A percentile compares a stretch with the other conserved stretches of the same genome.
Conservation (phyloP, 2,888 invertebrate species). For the Ophion ellenae region DNA sequence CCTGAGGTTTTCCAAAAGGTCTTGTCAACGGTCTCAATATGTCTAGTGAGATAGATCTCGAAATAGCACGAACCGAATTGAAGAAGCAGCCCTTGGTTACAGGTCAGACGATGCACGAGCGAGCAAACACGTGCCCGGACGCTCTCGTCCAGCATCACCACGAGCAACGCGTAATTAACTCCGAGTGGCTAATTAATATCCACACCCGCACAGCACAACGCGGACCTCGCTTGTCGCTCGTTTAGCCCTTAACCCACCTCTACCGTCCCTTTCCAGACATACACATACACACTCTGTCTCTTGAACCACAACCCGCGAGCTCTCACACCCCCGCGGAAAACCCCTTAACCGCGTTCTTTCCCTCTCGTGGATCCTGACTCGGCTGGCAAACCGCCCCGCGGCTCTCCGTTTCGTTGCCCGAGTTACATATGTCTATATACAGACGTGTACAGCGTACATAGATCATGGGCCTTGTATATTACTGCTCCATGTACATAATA, state of each 20-base stretch:
- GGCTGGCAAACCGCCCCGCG: slow-evolving; percentile 40
- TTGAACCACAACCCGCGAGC: slow-evolving; percentile 22
- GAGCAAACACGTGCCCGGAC: slow-evolving; percentile 52
- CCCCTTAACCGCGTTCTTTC: slow-evolving; percentile 64
- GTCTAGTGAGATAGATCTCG: slow-evolving; percentile 10
- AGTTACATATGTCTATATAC: slow-evolving; percentile 8
- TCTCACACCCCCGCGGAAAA: slow-evolving; percentile 42
- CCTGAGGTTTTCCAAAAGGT: not conserved
- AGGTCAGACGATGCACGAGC: slow-evolving; percentile 37
- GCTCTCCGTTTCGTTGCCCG: slow-evolving; percentile 33
- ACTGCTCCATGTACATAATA: not conserved
- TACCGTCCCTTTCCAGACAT: slow-evolving; percentile 7
- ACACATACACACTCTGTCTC: not conserved
- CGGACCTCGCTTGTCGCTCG: slow-evolving; percentile 63
- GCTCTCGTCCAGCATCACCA: slow-evolving; percentile 50
- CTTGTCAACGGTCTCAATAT: slow-evolving; percentile 1
- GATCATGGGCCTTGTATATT: not conserved
- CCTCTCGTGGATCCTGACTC: slow-evolving; percentile 37
- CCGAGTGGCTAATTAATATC: slow-evolving; percentile 73
- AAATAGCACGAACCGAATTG: not conserved
- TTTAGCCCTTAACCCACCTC: slow-evolving; percentile 65
- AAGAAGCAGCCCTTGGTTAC: slow-evolving; percentile 15
- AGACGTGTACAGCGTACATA: not conserved
- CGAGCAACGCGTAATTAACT: slow-evolving; percentile 71
- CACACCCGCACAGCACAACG: slow-evolving; percentile 50